These are phyloP conservation scores for Ligdia adustata DNA, from an alignment of 2,888 invertebrate species.

Conservation along the genomic window DNA sequence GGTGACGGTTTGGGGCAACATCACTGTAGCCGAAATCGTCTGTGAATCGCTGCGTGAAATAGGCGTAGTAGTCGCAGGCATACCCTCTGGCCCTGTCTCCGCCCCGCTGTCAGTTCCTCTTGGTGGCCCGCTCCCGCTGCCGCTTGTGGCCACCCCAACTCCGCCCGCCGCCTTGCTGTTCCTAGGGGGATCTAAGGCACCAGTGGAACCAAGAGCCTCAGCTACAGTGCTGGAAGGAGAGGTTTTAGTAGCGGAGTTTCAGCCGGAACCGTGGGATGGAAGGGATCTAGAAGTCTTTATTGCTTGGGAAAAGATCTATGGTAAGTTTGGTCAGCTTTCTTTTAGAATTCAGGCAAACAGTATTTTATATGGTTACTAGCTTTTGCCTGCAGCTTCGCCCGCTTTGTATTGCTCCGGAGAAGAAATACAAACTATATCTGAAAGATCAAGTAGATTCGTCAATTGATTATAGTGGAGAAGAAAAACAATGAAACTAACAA, in stretches of 20 bases:
- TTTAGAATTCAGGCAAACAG: too few relatives aligned
- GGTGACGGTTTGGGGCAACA: slow-evolving; percentile 72
- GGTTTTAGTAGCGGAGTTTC: slow-evolving; percentile 85
- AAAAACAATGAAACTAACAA: too few relatives aligned
- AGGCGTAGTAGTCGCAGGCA: slow-evolving; percentile 67
- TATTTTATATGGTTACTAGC: too few relatives aligned
- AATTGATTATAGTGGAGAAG: too few relatives aligned
- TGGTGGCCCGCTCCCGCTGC: slow-evolving; percentile 58
- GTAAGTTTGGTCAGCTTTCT: slow-evolving; percentile 46
- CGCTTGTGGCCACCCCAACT: slow-evolving; percentile 48
- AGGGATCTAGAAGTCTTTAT: slow-evolving; percentile 76
- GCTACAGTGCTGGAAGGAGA: slow-evolving; percentile 85
- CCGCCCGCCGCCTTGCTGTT: slow-evolving; percentile 78
- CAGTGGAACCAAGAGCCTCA: slow-evolving; percentile 84
- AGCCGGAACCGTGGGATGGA: slow-evolving; percentile 82
- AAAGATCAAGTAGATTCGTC: too few relatives aligned
- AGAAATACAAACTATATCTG: too few relatives aligned
- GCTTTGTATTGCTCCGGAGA: too few relatives aligned
- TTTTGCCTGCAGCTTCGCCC: too few relatives aligned
- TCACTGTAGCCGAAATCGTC: slow-evolving; percentile 74
- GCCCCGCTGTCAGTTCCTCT: slow-evolving; percentile 62
- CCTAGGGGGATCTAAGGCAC: slow-evolving; percentile 86
- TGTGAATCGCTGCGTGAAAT: slow-evolving; percentile 74
- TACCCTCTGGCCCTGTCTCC: slow-evolving; percentile 68
- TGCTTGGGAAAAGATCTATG: slow-evolving; percentile 79